A percentile compares a stretch with the other conserved stretches of the same genome.
phyloP scores from a whole-genome alignment of 2,888 invertebrate species.

The Apodemia duryi region DNA sequence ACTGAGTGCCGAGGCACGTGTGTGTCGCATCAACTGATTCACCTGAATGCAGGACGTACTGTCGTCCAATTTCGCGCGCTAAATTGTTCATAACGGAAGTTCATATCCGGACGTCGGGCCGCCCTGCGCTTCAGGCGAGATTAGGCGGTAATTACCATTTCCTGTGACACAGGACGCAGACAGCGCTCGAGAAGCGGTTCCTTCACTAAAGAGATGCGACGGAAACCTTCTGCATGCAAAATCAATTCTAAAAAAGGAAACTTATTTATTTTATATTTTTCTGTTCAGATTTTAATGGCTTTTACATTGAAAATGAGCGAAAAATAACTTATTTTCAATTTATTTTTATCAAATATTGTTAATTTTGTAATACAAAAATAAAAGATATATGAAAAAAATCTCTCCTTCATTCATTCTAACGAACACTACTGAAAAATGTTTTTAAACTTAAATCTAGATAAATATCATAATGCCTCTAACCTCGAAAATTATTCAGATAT shows the following conservation, averaged over 20 bases:
- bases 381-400: too few species aligned
- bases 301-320: neutral
- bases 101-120: constrained; percentile 87
- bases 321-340: too few species aligned
- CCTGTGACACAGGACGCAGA: constrained; percentile 72
- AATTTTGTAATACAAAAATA: too few species aligned
- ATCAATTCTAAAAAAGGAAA: constrained; percentile 37
- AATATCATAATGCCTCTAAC: too few species aligned
- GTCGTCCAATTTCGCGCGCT: constrained; percentile 82
- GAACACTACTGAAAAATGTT: too few species aligned
- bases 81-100: constrained; percentile 93
- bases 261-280: constrained; percentile 7
- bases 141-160: constrained; percentile 81
- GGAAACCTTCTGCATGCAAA: constrained; percentile 46
- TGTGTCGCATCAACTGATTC: constrained; percentile 50
- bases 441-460: too few species aligned
- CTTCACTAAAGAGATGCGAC: constrained; percentile 40
- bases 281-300: neutral
- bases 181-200: constrained; percentile 51
- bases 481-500: too few species aligned
- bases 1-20: constrained; percentile 42
- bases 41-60: constrained; percentile 65
- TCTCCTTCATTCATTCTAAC: too few species aligned
- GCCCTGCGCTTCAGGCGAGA: constrained; percentile 75
- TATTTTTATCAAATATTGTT: too few species aligned